Evolutionary conservation across 2,113 vertebrate genomes (phyloP).

Genomic region (Paradoxurus hermaphroditus): DNA sequence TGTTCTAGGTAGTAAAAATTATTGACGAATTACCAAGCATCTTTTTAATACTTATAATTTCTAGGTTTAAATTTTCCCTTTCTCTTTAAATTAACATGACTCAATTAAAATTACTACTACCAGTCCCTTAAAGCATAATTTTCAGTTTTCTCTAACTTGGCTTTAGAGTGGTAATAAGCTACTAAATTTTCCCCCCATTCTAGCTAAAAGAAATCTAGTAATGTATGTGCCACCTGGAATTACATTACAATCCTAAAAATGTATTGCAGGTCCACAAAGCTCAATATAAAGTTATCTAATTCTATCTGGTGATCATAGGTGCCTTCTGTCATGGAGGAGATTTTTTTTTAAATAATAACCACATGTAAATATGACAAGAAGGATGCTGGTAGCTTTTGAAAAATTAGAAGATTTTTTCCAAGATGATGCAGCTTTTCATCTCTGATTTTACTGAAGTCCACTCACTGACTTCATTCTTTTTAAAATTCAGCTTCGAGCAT

Average conservation of each 20-base stretch:
- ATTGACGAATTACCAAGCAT: neutral
- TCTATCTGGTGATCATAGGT: neutral
- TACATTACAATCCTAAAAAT: constrained; percentile 1
- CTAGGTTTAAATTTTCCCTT: neutral
- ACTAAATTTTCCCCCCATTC: neutral
- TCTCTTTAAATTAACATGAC: constrained; percentile 9
- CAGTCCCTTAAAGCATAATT: neutral
- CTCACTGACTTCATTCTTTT: neutral
- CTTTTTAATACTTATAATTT: neutral
- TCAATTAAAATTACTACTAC: neutral
- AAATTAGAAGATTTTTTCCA: neutral
- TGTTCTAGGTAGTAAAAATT: neutral
- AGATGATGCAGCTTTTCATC: neutral
- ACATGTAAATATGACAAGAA: neutral
- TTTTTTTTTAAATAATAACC: neutral
- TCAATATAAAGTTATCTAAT: neutral
- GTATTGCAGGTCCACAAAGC: neutral
- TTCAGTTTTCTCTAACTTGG: neutral
- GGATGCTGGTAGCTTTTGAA: neutral
- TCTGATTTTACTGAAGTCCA: neutral
- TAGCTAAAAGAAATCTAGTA: neutral
- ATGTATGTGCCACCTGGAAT: neutral
- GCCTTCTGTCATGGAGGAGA: neutral
- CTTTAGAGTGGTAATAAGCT: neutral
- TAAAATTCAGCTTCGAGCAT: neutral